A percentile compares a stretch with the other conserved stretches of the same genome.
Evolutionary conservation across 1,140 invertebrate species (phyloP).

Genomic region (Neuroterus valhalla): DNA sequence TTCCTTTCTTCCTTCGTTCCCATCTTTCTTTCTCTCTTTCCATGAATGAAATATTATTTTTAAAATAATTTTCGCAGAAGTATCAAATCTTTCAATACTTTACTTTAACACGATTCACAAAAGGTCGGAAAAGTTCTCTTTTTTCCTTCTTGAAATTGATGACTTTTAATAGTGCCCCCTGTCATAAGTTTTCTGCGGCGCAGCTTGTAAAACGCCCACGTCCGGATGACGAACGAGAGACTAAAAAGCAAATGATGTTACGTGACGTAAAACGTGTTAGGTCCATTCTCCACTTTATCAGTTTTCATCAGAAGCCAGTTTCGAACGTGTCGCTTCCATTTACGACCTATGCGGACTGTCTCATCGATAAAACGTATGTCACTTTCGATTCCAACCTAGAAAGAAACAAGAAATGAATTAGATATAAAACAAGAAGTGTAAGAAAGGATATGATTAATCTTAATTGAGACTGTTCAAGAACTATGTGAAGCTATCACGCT

Average conservation of each 20-base stretch:
- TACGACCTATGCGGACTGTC: slow-evolving; percentile 12
- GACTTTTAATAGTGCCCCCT: slow-evolving; percentile 10
- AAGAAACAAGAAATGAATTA: neutral
- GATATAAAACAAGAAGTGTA: neutral
- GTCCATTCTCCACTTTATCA: slow-evolving; percentile 24
- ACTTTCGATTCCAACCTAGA: slow-evolving; percentile 3
- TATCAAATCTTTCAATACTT: too few relatives aligned
- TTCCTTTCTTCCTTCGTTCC: too few relatives aligned
- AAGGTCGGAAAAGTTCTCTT: too few relatives aligned
- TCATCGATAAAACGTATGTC: slow-evolving; percentile 19
- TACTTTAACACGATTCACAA: too few relatives aligned
- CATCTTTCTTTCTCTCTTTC: too few relatives aligned
- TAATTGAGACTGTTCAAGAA: too few relatives aligned
- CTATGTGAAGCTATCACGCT: too few relatives aligned
- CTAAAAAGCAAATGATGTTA: slow-evolving; percentile 27
- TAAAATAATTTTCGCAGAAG: too few relatives aligned
- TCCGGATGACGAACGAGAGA: slow-evolving; percentile 24
- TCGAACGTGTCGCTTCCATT: slow-evolving; percentile 29
- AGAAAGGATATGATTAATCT: neutral
- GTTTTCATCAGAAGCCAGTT: slow-evolving; percentile 25
- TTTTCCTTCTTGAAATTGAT: neutral
- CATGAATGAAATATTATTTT: too few relatives aligned
- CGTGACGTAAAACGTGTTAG: slow-evolving; percentile 9
- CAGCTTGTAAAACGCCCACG: slow-evolving; percentile 25
- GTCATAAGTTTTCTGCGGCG: slow-evolving; percentile 9